phyloP scores from a whole-genome alignment of 1,140 invertebrate species.

The Hylyphantes graminicola region DNA sequence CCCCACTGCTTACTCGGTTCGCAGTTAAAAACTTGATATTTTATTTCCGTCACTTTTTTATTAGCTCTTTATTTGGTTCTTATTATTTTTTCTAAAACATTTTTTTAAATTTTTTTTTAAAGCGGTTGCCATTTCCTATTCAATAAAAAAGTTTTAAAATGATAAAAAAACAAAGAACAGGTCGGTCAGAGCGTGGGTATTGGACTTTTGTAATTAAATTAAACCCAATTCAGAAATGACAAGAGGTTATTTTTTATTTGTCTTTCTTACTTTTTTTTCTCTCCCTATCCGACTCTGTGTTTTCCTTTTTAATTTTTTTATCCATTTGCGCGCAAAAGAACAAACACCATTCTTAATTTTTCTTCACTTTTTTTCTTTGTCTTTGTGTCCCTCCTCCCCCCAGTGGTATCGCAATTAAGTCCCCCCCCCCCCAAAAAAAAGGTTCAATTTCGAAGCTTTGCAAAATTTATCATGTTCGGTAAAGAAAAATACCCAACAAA shows the following conservation, averaged over 20 bases:
- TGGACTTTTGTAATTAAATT: slow-evolving; percentile 61
- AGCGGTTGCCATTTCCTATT: too few species aligned
- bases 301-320: slow-evolving; percentile 43
- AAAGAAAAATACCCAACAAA: slow-evolving; percentile 51
- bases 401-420: slow-evolving; percentile 58
- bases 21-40: slow-evolving; percentile 56
- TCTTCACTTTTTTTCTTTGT: slow-evolving; percentile 43
- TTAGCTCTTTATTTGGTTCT: slow-evolving; percentile 52
- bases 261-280: slow-evolving; percentile 16
- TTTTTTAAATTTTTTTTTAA: not conserved
- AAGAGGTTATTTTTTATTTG: slow-evolving; percentile 35
- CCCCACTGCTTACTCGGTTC: slow-evolving; percentile 15
- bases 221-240: slow-evolving; percentile 60
- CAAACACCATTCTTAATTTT: slow-evolving; percentile 60
- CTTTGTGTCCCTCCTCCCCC: slow-evolving; percentile 8
- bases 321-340: slow-evolving; percentile 23
- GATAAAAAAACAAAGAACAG: slow-evolving; percentile 50
- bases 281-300: slow-evolving; percentile 12
- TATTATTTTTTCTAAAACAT: slow-evolving; percentile 46
- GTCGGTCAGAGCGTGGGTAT: slow-evolving; percentile 48
- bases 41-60: slow-evolving; percentile 54
- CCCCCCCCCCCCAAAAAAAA: slow-evolving; percentile 43
- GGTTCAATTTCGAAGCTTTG: slow-evolving; percentile 60
- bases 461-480: slow-evolving; percentile 60
- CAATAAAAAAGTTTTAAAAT: too few species aligned